These are phyloP conservation scores for Caenorhabditis elegans DNA, from an alignment of 1,140 invertebrate genomes.

Conservation along the genomic window WBcel235 BX284606.5:9948501-9949000, in stretches of 20 bases:
- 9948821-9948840: no score
- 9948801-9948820: no score
- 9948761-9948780: no score
- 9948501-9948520: neutral
- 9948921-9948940: conserved; percentile 44
- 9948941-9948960: neutral
- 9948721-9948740: no score
- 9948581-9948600: conserved; percentile 56
- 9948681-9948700: neutral
- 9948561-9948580: conserved; percentile 53
- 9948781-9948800: no score
- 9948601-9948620: conserved; percentile 64
- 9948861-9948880: conserved; percentile 30
- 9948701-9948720: conserved; percentile 31
- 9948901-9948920: conserved; percentile 48
- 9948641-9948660: conserved; percentile 59
- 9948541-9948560: neutral
- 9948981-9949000: neutral
- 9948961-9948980: neutral
- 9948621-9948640: conserved; percentile 54
- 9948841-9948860: conserved; percentile 41
- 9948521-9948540: no score
- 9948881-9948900: conserved; percentile 45
- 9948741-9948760: no score
- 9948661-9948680: conserved; percentile 52